Base-by-base conservation (phyloP, 2,113 vertebrate species). In the Cygnus atratus region DNA sequence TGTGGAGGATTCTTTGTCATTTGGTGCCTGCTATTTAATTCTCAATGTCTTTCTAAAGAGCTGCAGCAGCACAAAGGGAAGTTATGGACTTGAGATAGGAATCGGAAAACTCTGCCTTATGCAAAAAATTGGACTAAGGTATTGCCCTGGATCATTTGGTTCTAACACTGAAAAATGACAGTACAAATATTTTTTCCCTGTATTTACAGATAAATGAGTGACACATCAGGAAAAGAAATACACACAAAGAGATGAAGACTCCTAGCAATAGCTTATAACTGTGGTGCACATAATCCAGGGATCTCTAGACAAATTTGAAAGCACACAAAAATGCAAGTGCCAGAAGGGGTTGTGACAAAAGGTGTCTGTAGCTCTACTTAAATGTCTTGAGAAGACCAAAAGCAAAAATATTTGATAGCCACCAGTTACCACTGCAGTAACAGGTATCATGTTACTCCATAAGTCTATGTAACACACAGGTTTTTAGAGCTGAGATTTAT, bases 141-240 rank as follows among this genome's bases (percentile, higher is more conserved):
- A 80, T 74, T 41, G 24, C 17, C 4, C 3, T 43, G 19, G 22
- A 77, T 65, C 72, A 79, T 54, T 75, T 71, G 67, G 44, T 2
- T 0, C 72, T 95, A 82, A 82, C n/a, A 58, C 43, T 25, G 22
- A 83, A 54, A 15, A 7, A 71, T 57, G 43, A 77, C 50, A 80
- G 41, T 15, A 73, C 50, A 91, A 92, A 73, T 80, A 83, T 71
- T 76, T 71, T 71, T 76, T 79, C 67, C n/a, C 28, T 66, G 22
- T 52, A 39, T 90, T 92, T 91, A 81, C 68, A 90, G 35, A 70
- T 21, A 92, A 73, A 89, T 71, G 72, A 90, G 33, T 92, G 67
- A 83, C 15, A 16, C 18, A 28, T 50, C n/a, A 70, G 35, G 7
- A 87, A 62, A 96, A 63, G 31, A 90, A 90, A 94, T 43, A 55